Evolutionary conservation across 2,888 invertebrate species (phyloP), one percentile per base, ranked within the genome.

Genomic region (Tigriopus californicus): DNA sequence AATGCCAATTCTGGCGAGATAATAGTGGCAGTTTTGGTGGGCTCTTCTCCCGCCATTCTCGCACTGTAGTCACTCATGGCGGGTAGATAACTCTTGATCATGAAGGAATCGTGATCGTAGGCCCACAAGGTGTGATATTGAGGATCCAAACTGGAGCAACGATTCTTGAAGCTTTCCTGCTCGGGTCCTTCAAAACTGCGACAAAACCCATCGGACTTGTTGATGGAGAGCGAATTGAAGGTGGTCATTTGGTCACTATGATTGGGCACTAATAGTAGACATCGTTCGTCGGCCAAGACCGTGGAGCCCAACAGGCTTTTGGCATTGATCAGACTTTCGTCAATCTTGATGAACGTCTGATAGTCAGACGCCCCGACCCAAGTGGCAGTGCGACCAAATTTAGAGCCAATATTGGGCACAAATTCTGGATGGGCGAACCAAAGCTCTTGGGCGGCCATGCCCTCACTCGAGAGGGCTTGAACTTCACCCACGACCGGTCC

Each of bases 361-460:
- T 97, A 95, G 0, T 90, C 92, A n/a, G 88, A 86, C 4, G 94
- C 92, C 1, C 87, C 85, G 15, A 95, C 79, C 90, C 91, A 92
- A 0, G 88, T 87, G 0, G 90, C 95, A 66, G 85, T 79, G 64
- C 89, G 80, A 0, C 91, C 86, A 73, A 83, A 81, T 61, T 82
- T 80, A 0, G 87, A 82, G 0, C 95, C 95, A 49, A 89, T 78
- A 56, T 83, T 81, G 0, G 85, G 81, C 40, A 92, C 81, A 1
- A 79, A 73, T 5, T 80, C 82, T 1, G 90, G 87, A 60, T 80
- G 78, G 25, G 84, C 69, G 66, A 72, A 73, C 76, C 76, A 76
- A 20, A 68, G 65, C 1, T 66, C 66, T 63, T 69, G 41, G 15
- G 61, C 53, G 62, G 42, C 51, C 20, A 49, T 15, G 15, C 65